These are phyloP conservation scores for Latrodectus hesperus DNA, from an alignment of 2,888 invertebrate genomes.

Conservation along the genomic window DNA sequence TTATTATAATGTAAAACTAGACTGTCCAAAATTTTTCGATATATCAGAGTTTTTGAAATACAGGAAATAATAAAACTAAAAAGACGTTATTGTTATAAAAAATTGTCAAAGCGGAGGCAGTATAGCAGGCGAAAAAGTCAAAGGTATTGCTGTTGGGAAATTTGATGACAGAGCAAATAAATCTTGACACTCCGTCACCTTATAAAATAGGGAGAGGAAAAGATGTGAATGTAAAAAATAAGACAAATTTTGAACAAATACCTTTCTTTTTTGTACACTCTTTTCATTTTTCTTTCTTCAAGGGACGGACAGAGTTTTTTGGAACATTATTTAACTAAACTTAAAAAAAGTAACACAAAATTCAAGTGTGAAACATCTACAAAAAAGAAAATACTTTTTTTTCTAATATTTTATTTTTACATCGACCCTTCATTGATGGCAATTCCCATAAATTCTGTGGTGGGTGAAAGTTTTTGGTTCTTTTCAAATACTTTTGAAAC, in stretches of 20 bases:
- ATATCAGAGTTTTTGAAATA: too few relatives aligned
- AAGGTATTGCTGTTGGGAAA: constrained; percentile 25
- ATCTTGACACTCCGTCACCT: constrained; percentile 49
- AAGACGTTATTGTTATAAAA: too few relatives aligned
- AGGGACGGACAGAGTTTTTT: not conserved
- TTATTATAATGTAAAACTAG: too few relatives aligned
- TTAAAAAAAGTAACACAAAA: constrained; percentile 45
- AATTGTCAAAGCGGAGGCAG: too few relatives aligned
- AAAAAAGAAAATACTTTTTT: too few relatives aligned
- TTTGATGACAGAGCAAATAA: constrained; percentile 42
- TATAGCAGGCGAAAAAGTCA: not conserved
- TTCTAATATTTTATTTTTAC: not conserved
- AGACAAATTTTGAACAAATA: constrained; percentile 38
- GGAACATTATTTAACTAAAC: constrained; percentile 61
- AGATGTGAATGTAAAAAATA: not conserved
- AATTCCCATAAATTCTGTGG: constrained; percentile 58
- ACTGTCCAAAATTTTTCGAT: too few relatives aligned
- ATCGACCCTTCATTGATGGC: constrained; percentile 29
- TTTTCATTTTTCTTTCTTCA: constrained; percentile 1
- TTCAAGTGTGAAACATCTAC: not conserved
- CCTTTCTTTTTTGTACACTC: not conserved
- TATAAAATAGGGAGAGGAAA: constrained; percentile 27
- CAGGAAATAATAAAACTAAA: too few relatives aligned
- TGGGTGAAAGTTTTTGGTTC: too few relatives aligned
- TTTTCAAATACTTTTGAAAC: too few relatives aligned